Base-by-base conservation (phyloP, 2,113 vertebrate genomes). In the Rynchops niger region DNA sequence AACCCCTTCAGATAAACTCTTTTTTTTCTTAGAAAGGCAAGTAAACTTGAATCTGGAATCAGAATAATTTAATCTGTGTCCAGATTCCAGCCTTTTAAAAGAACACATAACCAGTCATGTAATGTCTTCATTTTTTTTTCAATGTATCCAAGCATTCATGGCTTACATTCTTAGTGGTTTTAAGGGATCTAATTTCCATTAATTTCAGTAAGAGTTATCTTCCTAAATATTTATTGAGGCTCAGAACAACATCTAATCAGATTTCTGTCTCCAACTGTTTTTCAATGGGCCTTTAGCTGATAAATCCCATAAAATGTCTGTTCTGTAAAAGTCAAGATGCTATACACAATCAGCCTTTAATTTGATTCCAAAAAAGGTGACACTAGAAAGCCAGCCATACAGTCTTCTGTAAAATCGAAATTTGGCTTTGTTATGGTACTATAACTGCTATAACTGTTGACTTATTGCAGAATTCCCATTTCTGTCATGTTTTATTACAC, bases 221-320 rank as follows among this genome's bases (percentile, higher is more conserved):
- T 78, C 18, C 38, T 53, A 90, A 79, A 90, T 92, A 88, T 92
- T 90, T 95, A 82, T 17, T 40, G 52, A 93, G 66, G 11, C 3
- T 92, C 25, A 58, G 74, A 90, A 84, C 2, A 74, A 79, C 14
- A 77, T 42, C 47, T 87, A 93, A 89, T 84, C 87, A 84, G 10
- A 87, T 90, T 91, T 94, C 49, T 94, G 87, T 71, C 62, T 87
- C 65, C 56, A 87, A 8, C 32, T 91, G 36, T 32, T 93, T 95
- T 77, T 87, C 82, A 78, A 20, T 47, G 45, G 19, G 16, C 32
- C 21, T 93, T 80, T 84, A 77, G 91, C 23, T 58, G 40, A 56
- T 65, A 93, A 83, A 84, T 78, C 56, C 65, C 29, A 36, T 66
- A 49, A 93, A 89, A 84, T 0, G 5, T 83, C 34, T 84, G 15